These are phyloP conservation scores for Bradysia coprophila DNA, from an alignment of 1,140 invertebrate species.

Conservation along the genomic window DNA sequence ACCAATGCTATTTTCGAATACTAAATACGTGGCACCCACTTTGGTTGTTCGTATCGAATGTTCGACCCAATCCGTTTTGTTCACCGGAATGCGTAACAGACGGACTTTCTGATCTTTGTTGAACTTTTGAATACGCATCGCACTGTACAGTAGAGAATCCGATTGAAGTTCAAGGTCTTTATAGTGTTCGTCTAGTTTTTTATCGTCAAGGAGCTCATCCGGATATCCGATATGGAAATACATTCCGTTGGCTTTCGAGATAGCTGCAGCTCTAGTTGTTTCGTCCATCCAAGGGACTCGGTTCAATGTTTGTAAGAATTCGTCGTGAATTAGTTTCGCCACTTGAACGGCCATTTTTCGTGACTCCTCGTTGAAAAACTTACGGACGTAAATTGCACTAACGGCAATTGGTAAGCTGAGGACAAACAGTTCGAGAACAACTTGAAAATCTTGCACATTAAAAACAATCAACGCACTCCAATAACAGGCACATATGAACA, in stretches of 20 bases:
- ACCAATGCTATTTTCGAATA: not conserved
- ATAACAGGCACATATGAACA: no score
- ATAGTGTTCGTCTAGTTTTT: slow-evolving; percentile 27
- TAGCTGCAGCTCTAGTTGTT: slow-evolving; percentile 23
- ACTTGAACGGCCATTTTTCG: slow-evolving; percentile 31
- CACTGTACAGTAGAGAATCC: not conserved
- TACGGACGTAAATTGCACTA: slow-evolving; percentile 18
- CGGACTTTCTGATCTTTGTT: not conserved
- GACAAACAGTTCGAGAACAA: not conserved
- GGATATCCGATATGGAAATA: slow-evolving; percentile 25
- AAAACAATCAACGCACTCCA: no score
- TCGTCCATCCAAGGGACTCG: slow-evolving; percentile 37
- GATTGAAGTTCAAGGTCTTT: slow-evolving; percentile 27
- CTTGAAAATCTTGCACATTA: not conserved
- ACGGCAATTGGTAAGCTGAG: not conserved
- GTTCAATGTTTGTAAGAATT: slow-evolving; percentile 24
- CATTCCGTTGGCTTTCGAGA: slow-evolving; percentile 22
- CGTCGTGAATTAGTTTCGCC: slow-evolving; percentile 30
- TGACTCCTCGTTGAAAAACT: slow-evolving; percentile 25
- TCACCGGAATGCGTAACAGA: slow-evolving; percentile 5
- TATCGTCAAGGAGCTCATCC: slow-evolving; percentile 27
- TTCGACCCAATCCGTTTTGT: slow-evolving; percentile 8
- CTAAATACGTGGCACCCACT: not conserved
- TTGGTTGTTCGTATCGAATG: not conserved
- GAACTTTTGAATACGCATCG: not conserved